Evolutionary conservation across 2,888 invertebrate species (phyloP), one percentile per base, ranked within the genome.

Genomic region (Chloroclystis v-ata): DNA sequence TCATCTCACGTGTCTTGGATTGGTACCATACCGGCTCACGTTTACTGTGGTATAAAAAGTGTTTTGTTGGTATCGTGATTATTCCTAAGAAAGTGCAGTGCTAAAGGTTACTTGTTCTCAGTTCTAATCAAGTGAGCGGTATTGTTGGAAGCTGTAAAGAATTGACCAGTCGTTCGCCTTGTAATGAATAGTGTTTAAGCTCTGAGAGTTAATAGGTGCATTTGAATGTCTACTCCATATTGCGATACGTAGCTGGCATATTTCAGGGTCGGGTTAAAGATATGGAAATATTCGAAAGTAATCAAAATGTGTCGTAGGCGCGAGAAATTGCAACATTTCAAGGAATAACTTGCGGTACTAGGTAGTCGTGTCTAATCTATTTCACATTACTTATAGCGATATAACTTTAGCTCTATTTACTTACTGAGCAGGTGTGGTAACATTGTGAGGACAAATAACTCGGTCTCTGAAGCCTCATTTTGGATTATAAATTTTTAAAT

Each of bases 91-190:
- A 49, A 71, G 71, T 77, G 71, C 60, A 67, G 72, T 69, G 77
- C 66, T 67, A 77, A 75, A 78, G 75, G 72, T 82, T 69, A 77
- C 74, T 72, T 74, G 69, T 70, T 61, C 60, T 74, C 68, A 72
- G 69, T 69, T 62, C 59, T 74, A 69, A 72, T 71, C 60, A 74
- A 82, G 83, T 82, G 84, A 82, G 69, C 65, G 76, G 75, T 75
- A 65, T 66, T 58, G 72, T 73, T 73, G 65, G 75, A 78, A 75
- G 72, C 79, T 72, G 73, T 71, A 57, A 60, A 58, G 71, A 68
- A 71, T 75, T 75, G 69, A 72, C 72, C 73, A 67, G 70, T 73
- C 57, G 84, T 76, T 82, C 72, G 72, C 86, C 85, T 85, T 85
- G 85, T 67, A 59, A 64, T 64, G 62, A 67, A 59, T 62, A 69